phyloP scores from a whole-genome alignment of 2,797 vertebrate genomes.

The Crocidura indochinensis region DNA sequence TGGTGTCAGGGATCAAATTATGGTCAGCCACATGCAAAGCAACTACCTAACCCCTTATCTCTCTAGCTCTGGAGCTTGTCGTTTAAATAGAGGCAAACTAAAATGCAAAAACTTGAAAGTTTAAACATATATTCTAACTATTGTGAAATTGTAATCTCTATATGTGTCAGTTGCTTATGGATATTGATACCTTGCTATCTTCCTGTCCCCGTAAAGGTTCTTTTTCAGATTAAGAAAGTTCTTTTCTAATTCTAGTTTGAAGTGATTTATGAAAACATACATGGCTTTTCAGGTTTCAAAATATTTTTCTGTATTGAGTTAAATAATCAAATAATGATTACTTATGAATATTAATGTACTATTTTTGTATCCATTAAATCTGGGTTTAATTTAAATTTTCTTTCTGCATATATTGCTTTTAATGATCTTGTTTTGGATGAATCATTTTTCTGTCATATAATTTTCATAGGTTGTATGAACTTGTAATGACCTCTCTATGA shows the following conservation, averaged over 20 bases:
- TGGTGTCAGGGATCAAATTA: no score
- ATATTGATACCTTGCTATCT: background rate
- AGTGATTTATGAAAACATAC: constrained; percentile 56
- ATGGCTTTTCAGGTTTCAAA: constrained; percentile 14
- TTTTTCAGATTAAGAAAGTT: background rate
- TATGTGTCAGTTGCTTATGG: background rate
- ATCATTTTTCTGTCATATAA: no score
- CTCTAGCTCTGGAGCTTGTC: background rate
- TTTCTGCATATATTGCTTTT: no score
- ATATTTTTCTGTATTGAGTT: constrained; percentile 3
- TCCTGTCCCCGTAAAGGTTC: no score
- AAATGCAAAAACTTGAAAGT: constrained; percentile 24
- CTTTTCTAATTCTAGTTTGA: constrained; percentile 49
- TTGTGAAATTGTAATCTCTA: constrained; percentile 16
- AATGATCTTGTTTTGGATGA: no score
- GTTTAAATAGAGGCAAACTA: constrained; percentile 3
- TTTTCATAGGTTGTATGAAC: no score
- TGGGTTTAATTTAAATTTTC: no score
- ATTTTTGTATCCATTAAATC: no score
- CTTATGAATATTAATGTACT: constrained; percentile 45
- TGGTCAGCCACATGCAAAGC: no score
- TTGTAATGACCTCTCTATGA: no score
- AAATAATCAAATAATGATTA: background rate
- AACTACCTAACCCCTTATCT: no score
- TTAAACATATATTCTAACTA: constrained; percentile 12